These are phyloP conservation scores for Lepus europaeus DNA, from an alignment of 2,113 vertebrate species.

Conservation along the genomic window DNA sequence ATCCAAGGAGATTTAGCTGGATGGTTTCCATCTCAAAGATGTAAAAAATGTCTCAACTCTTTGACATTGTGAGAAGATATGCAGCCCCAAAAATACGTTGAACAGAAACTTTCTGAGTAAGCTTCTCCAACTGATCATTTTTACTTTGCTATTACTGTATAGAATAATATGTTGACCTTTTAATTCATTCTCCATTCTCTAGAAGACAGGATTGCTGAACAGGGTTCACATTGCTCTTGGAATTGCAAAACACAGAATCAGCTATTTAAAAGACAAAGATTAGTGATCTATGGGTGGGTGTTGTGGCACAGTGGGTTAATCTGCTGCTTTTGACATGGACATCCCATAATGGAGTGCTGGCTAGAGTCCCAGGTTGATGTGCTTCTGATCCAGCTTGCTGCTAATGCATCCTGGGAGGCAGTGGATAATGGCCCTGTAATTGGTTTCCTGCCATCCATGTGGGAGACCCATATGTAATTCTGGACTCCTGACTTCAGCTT, in stretches of 20 bases:
- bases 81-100: background rate
- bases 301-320: no score
- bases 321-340: no score
- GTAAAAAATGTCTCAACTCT: background rate
- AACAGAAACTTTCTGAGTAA: conserved; percentile 23
- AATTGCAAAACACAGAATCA: conserved; percentile 15
- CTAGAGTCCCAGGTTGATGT: no score
- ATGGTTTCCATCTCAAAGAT: background rate
- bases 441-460: no score
- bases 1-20: background rate
- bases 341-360: no score
- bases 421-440: no score
- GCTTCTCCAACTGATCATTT: conserved; percentile 5
- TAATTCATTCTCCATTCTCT: background rate
- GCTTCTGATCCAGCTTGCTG: no score
- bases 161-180: background rate
- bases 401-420: no score
- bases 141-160: background rate
- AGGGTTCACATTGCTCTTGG: background rate
- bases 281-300: background rate
- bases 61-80: background rate
- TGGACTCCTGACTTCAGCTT: no score
- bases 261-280: background rate
- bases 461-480: no score
- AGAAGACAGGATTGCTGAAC: background rate